Evolutionary conservation across 2,113 vertebrate genomes (phyloP).

Genomic region (Brevimyrus niger): DNA sequence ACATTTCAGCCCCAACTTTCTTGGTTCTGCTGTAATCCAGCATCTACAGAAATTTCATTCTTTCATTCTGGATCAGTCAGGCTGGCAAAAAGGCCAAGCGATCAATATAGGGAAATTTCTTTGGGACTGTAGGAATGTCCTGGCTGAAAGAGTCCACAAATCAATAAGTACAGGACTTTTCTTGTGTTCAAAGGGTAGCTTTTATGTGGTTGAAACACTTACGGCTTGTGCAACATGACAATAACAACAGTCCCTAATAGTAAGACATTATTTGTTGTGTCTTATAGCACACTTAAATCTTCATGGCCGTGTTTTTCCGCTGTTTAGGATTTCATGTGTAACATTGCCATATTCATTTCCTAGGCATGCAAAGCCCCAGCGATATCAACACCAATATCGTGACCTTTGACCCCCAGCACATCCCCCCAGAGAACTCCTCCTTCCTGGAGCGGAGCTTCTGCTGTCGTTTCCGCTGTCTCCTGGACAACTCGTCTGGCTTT

Average conservation of each 20-base stretch:
- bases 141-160: not conserved
- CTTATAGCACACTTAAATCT: not conserved
- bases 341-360: not conserved
- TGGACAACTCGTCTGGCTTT: slow-evolving; percentile 62
- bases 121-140: not conserved
- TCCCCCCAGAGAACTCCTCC: slow-evolving; percentile 53
- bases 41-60: not conserved
- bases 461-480: slow-evolving; percentile 60
- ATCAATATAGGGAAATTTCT: not conserved
- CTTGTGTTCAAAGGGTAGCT: not conserved
- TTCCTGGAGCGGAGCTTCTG: slow-evolving; percentile 62
- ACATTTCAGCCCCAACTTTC: not conserved
- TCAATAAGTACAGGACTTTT: not conserved
- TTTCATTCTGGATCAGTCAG: not conserved
- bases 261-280: not conserved
- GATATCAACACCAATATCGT: slow-evolving; percentile 31
- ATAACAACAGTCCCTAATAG: not conserved
- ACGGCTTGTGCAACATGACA: not conserved
- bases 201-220: not conserved
- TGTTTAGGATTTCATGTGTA: not conserved
- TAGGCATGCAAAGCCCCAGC: slow-evolving; percentile 34
- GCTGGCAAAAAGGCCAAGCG: not conserved
- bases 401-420: slow-evolving; percentile 35
- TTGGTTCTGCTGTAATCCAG: not conserved
- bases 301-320: not conserved